A percentile compares a stretch with the other conserved stretches of the same genome.
These are phyloP conservation scores for Sitta europaea DNA, from an alignment of 2,113 vertebrate genomes.

Conservation along the genomic window DNA sequence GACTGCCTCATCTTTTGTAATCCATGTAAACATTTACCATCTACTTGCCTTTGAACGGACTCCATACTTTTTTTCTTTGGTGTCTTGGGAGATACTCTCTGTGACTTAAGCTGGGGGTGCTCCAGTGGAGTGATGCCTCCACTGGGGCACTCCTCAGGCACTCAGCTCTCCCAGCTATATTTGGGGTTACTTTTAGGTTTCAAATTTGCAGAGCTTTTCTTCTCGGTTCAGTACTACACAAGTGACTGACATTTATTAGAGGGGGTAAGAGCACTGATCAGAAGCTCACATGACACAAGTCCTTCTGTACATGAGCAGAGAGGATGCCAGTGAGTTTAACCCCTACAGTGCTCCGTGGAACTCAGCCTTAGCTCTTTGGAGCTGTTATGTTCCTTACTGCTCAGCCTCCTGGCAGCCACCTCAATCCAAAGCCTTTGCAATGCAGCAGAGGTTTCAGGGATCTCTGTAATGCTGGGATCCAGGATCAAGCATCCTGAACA, in stretches of 20 bases:
- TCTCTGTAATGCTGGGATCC: not conserved
- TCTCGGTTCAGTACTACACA: not conserved
- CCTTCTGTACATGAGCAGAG: not conserved
- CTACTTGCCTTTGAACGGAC: not conserved
- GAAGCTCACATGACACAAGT: not conserved
- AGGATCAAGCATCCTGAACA: not conserved
- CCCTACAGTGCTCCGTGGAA: not conserved
- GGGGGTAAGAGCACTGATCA: not conserved
- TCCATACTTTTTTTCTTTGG: not conserved
- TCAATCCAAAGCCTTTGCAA: not conserved
- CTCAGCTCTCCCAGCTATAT: not conserved
- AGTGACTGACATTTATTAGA: not conserved
- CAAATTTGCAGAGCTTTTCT: not conserved
- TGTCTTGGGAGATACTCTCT: not conserved
- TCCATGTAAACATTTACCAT: not conserved
- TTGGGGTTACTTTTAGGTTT: not conserved
- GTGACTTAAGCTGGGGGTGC: not conserved
- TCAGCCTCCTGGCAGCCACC: not conserved
- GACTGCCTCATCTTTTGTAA: not conserved
- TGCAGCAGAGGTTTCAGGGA: not conserved
- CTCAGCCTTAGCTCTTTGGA: not conserved
- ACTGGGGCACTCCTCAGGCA: not conserved
- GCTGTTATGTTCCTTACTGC: not conserved
- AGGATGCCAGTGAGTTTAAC: not conserved
- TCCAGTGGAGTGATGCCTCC: not conserved